These are phyloP conservation scores for Apoderus coryli DNA, from an alignment of 2,888 invertebrate genomes.

Conservation along the genomic window DNA sequence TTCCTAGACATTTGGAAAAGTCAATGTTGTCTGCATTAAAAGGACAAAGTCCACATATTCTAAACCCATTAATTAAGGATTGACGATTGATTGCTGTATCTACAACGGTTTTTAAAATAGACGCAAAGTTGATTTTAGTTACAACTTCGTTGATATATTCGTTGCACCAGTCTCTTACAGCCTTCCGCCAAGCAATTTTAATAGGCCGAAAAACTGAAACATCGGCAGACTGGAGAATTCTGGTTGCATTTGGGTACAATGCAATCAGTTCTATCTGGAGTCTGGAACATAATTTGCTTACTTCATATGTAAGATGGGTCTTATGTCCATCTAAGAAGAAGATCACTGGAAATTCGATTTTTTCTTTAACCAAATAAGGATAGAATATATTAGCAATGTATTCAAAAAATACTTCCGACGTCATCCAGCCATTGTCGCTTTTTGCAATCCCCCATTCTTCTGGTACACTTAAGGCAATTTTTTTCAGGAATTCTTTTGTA, in stretches of 20 bases:
- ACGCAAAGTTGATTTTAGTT: no score
- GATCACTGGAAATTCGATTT: slow-evolving; percentile 3
- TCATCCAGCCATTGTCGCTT: no score
- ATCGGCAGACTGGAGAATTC: no score
- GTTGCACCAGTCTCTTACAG: slow-evolving; percentile 3
- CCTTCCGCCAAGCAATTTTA: slow-evolving; percentile 4
- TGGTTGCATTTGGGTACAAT: slow-evolving; percentile 4
- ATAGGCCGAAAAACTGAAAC: slow-evolving; percentile 4
- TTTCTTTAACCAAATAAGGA: no score
- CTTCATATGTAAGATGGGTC: no score
- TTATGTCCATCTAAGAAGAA: slow-evolving; percentile 2
- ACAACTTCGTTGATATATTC: no score
- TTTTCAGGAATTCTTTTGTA: slow-evolving; percentile 4
- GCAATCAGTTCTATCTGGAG: slow-evolving; percentile 4
- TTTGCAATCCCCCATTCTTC: not conserved
- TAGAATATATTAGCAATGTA: no score
- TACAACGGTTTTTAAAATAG: no score
- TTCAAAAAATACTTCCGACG: no score
- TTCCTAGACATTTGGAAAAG: slow-evolving; percentile 1
- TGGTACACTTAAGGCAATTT: slow-evolving; percentile 1
- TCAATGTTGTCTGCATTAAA: slow-evolving; percentile 3
- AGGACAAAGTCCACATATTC: slow-evolving; percentile 3
- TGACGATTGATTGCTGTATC: no score
- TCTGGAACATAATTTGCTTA: slow-evolving; percentile 1
- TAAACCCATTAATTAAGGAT: slow-evolving; percentile 1